A percentile compares a stretch with the other conserved stretches of the same genome.
Conservation (phyloP, 92 coral and sea anemone species). For the Siderastrea siderea region DNA sequence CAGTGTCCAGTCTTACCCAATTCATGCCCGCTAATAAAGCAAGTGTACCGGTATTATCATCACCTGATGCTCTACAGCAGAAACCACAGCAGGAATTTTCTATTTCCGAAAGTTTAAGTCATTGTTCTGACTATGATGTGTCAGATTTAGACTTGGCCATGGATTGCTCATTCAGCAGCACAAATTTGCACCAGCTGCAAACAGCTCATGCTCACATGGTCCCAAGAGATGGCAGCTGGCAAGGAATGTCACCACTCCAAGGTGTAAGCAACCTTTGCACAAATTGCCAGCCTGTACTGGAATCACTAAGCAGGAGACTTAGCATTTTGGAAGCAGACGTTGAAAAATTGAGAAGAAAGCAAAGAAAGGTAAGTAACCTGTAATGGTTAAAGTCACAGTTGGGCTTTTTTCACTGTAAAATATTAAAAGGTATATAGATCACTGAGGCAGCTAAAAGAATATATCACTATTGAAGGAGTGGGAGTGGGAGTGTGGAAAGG, state of each 20-base stretch:
- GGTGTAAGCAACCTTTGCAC: too few species aligned
- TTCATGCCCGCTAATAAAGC: too few species aligned
- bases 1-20: too few species aligned
- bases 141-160: conserved; percentile 22
- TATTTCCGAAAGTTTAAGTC: conserved; percentile 18
- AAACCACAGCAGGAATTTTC: conserved; percentile 22
- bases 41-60: too few species aligned
- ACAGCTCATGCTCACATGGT: neutral
- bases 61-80: too few species aligned
- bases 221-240: conserved; percentile 40
- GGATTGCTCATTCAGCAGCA: too few species aligned
- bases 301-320: conserved; percentile 27
- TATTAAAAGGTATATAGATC: too few species aligned
- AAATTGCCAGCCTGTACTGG: conserved; percentile 30
- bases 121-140: conserved; percentile 47
- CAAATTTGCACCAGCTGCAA: conserved; percentile 7
- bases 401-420: too few species aligned
- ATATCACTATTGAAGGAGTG: too few species aligned
- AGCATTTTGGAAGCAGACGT: conserved; percentile 30
- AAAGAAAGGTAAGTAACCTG: conserved; percentile 31
- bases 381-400: neutral
- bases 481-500: too few species aligned
- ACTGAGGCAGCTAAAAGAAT: too few species aligned
- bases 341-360: conserved; percentile 28
- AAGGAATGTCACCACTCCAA: too few species aligned